Base-by-base conservation (phyloP, 1,140 invertebrate species). In the Drosophila mauritiana region DNA sequence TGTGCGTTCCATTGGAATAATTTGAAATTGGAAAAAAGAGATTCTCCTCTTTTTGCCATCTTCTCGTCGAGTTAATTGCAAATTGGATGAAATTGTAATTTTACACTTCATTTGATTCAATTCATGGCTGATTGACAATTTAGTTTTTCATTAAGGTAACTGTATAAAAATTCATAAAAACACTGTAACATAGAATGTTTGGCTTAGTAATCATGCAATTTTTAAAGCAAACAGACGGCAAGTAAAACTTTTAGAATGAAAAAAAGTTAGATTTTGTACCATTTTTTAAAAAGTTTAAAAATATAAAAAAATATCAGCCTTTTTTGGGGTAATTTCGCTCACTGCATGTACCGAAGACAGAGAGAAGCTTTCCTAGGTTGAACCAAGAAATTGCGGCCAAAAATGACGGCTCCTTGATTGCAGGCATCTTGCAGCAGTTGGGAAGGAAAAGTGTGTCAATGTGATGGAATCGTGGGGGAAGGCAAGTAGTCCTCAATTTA, bases 51-150 rank as follows among this genome's bases (percentile, higher is more conserved):
- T 61, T 58, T 79, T 69, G 64, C 70, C 77, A 81, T 81, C 82
- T 82, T 85, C 81, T 82, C 80, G 86, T 90, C 79, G 88, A 88
- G 90, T 91, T 91, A 91, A 91, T 91, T 91, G 90, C 90, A 91
- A 91, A 91, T 91, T 90, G 90, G 90, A 90, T 91, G 82, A 91
- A 91, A 90, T 91, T 91, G 82, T 90, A 91, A 91, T 91, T 91
- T 91, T 91, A 90, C 90, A 91, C 90, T 91, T 91, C 90, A 91
- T 91, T 91, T 90, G 77, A 79, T 80, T 80, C 82, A 90, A 81
- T 90, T 91, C 90, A 91, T 85, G 90, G 82, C 85, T 91, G 90
- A 90, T 91, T 91, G 90, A 88, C 90, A 91, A 91, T 91, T 91
- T 91, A 91, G 85, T 91, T 91, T 91, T 80, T 90, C 82, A 91